A percentile compares a stretch with the other conserved stretches of the same genome.
Evolutionary conservation across 2,888 invertebrate species (phyloP).

Genomic region (Chymomyza caudatula): DNA sequence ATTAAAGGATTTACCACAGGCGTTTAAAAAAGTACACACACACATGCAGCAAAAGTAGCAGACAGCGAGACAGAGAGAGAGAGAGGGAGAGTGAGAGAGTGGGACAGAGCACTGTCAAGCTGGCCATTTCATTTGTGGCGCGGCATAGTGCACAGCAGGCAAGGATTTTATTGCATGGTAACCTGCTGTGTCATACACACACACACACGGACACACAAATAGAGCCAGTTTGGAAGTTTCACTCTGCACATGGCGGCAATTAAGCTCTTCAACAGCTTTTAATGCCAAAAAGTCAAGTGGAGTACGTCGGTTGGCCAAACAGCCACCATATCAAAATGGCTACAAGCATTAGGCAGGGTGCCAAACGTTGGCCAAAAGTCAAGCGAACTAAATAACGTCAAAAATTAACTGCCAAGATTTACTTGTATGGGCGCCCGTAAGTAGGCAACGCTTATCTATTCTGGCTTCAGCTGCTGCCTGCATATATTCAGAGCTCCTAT

Average conservation of each 20-base stretch:
- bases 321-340: background rate
- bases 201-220: background rate
- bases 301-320: background rate
- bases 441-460: conserved; percentile 28
- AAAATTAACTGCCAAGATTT: conserved; percentile 24
- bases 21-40: conserved; percentile 11
- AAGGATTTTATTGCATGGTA: conserved; percentile 38
- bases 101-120: conserved; percentile 14
- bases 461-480: conserved; percentile 13
- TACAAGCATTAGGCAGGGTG: background rate
- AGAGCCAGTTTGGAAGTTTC: conserved; percentile 19
- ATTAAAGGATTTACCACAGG: conserved; percentile 61
- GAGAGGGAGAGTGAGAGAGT: conserved; percentile 18
- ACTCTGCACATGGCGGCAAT: conserved; percentile 12
- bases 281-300: conserved; percentile 40
- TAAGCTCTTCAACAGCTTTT: conserved; percentile 44
- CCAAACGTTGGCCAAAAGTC: conserved; percentile 9
- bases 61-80: conserved; percentile 10
- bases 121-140: conserved; percentile 22
- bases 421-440: background rate
- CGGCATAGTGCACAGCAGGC: conserved; percentile 31
- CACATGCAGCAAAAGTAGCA: conserved; percentile 11
- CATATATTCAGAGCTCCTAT: conserved; percentile 14
- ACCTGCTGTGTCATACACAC: conserved; percentile 19
- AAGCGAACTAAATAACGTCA: background rate